Evolutionary conservation across 1,140 invertebrate species (phyloP).

Genomic region (Brachionus plicatilis): DNA sequence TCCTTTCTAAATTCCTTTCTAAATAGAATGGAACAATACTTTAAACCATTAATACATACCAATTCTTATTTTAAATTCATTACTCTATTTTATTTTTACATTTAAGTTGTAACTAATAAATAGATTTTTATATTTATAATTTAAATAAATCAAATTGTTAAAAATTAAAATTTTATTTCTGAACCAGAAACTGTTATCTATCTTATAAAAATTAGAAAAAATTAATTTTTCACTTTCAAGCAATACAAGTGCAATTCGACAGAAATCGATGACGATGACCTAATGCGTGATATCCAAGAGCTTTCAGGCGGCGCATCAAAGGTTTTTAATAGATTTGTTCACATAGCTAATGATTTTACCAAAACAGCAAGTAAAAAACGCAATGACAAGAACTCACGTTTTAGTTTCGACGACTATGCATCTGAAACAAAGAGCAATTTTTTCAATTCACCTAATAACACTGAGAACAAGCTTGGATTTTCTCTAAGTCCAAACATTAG

Average conservation of each 20-base stretch:
- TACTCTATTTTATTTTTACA: too few relatives aligned
- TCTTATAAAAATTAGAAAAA: neutral
- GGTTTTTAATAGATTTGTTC: constrained; percentile 7
- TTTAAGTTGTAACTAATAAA: too few relatives aligned
- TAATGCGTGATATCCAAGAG: neutral
- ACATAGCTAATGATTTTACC: constrained; percentile 24
- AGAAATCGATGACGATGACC: neutral
- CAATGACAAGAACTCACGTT: neutral
- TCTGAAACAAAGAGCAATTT: neutral
- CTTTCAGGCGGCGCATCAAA: neutral
- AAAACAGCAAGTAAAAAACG: constrained; percentile 1
- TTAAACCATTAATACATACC: too few relatives aligned
- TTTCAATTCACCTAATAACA: neutral
- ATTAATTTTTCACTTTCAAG: neutral
- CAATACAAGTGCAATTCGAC: neutral
- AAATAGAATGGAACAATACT: too few relatives aligned
- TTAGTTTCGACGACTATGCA: neutral
- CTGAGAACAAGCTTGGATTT: neutral
- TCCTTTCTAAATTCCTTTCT: too few relatives aligned
- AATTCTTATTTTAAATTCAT: too few relatives aligned
- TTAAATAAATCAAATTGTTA: neutral
- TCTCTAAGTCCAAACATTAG: neutral
- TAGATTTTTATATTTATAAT: too few relatives aligned
- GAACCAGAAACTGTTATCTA: too few relatives aligned
- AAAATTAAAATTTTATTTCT: neutral